Evolutionary conservation across 2,888 invertebrate genomes (phyloP).

Genomic region (Hyalella azteca): DNA sequence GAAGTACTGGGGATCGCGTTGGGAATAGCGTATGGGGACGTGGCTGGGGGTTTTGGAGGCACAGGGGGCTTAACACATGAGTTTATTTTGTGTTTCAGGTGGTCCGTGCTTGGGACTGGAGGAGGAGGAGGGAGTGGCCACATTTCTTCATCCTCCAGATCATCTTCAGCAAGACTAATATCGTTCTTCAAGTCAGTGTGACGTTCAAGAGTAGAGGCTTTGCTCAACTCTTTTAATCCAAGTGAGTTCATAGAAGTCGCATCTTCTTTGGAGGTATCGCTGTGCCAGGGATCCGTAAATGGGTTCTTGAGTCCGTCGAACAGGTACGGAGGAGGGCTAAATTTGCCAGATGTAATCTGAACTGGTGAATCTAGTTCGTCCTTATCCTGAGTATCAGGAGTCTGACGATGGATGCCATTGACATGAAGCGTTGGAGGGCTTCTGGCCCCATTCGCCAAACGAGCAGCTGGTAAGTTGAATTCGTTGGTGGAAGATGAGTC

Average conservation of each 20-base stretch:
- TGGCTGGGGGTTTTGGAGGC: constrained; percentile 6
- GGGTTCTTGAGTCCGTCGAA: constrained; percentile 41
- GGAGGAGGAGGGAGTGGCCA: not conserved
- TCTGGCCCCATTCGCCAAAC: constrained; percentile 53
- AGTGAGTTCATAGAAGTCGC: constrained; percentile 35
- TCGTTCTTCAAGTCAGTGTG: constrained; percentile 14
- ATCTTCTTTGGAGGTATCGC: constrained; percentile 35
- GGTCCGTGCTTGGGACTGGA: not conserved
- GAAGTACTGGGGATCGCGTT: not conserved
- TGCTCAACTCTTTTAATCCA: constrained; percentile 14
- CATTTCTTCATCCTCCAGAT: constrained; percentile 11
- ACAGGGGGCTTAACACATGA: not conserved
- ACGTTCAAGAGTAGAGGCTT: constrained; percentile 24
- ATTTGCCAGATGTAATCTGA: constrained; percentile 42
- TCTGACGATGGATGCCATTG: constrained; percentile 39
- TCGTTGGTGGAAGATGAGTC: constrained; percentile 28
- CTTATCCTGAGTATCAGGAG: constrained; percentile 24
- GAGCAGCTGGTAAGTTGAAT: constrained; percentile 48
- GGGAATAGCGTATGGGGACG: constrained; percentile 3
- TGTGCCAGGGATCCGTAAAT: constrained; percentile 35
- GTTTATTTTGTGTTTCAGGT: not conserved
- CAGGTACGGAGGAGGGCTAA: constrained; percentile 42
- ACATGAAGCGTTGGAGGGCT: constrained; percentile 56
- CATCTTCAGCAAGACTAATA: constrained; percentile 2
- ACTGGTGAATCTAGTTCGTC: constrained; percentile 41